phyloP scores from a whole-genome alignment of 2,888 invertebrate genomes.

The Lasioglossum marginatum region DNA sequence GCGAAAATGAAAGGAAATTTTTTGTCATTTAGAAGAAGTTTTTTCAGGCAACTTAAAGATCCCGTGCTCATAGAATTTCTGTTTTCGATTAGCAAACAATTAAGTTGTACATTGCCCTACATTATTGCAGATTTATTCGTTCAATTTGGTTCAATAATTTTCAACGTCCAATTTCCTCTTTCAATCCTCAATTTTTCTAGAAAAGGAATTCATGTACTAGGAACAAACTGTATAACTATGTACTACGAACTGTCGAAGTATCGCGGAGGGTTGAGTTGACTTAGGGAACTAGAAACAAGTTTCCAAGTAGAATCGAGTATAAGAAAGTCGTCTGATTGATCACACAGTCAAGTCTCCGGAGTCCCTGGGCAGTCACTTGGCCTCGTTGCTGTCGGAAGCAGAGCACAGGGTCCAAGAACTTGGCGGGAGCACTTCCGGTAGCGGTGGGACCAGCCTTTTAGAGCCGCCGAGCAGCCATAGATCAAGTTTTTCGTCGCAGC shows the following conservation, averaged over 20 bases:
- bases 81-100: no score
- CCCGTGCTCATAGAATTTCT: no score
- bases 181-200: no score
- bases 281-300: neutral
- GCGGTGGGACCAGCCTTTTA: conserved; percentile 74
- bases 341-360: conserved; percentile 90
- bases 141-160: neutral
- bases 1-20: no score
- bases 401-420: conserved; percentile 93
- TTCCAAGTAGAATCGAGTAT: conserved; percentile 11
- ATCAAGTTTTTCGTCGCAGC: conserved; percentile 81
- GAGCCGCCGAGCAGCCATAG: conserved; percentile 79
- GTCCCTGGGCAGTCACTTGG: conserved; percentile 91
- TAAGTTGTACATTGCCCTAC: no score
- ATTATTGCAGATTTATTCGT: neutral
- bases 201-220: no score
- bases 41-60: no score
- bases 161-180: no score
- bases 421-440: conserved; percentile 85
- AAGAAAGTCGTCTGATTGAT: conserved; percentile 11
- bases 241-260: neutral
- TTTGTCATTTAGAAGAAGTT: no score
- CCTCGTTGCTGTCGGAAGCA: conserved; percentile 91
- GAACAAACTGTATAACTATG: no score
- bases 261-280: neutral